Conservation (phyloP, 2,113 vertebrate species). For the Shinisaurus crocodilurus region DNA sequence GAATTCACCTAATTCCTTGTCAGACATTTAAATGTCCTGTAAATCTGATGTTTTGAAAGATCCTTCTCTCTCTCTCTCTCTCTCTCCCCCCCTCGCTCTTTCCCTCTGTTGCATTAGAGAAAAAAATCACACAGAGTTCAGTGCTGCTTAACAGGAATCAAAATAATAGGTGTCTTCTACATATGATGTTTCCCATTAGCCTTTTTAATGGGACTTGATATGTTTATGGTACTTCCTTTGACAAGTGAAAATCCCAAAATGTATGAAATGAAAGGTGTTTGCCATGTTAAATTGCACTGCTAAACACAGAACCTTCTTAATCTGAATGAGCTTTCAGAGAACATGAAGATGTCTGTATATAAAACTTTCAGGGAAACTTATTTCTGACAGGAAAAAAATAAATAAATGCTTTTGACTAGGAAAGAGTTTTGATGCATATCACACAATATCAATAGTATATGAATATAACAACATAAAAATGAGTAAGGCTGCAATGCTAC, state of each 20-base stretch:
- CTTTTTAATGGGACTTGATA: slow-evolving; percentile 20
- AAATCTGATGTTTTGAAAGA: slow-evolving; percentile 26
- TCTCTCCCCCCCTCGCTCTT: no score
- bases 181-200: slow-evolving; percentile 5
- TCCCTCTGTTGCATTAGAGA: background rate
- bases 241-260: background rate
- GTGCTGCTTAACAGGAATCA: slow-evolving; percentile 24
- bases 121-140: background rate
- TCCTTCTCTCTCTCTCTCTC: background rate
- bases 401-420: background rate
- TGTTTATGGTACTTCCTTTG: background rate
- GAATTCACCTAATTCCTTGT: slow-evolving; percentile 44
- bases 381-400: background rate
- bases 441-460: no score
- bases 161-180: slow-evolving; percentile 11
- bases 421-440: background rate
- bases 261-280: background rate
- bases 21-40: slow-evolving; percentile 3
- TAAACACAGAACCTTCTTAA: background rate
- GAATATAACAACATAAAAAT: background rate
- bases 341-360: background rate
- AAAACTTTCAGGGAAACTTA: background rate
- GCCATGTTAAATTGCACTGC: background rate
- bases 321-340: background rate
- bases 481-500: background rate